Base-by-base conservation (phyloP, 1,140 invertebrate genomes). In the Tetramorium alpestre region DNA sequence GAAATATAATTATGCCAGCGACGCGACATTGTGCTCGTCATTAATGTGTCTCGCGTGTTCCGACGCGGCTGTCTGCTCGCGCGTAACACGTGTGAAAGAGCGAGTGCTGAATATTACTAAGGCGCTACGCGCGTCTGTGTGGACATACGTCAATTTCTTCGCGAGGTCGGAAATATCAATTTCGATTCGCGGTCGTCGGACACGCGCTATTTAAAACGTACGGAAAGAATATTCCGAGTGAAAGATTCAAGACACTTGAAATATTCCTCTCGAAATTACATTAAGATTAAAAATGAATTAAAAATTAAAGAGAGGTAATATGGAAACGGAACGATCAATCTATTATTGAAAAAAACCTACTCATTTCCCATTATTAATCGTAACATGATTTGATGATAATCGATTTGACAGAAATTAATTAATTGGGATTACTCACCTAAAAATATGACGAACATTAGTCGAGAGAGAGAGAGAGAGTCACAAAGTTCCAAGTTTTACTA, bases 1-100 rank as follows among this genome's bases (percentile, higher is more conserved):
- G 80, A 84, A 73, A 84, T 73, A 84, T 84, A 84, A 84, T 84
- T 84, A 84, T 62, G 54, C n/a, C 54, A 49, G 33, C 49, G 69
- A 62, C 80, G 80, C 69, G 80, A 62, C 67, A 38, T 73, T 49
- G 41, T 49, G 49, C 44, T 73, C 28, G 67, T 84, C 80, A 60
- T 84, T 84, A 84, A 84, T 38, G 54, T 75, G 54, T 49, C 69
- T 73, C 56, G 80, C 69, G 69, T 75, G 80, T 60, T 60, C 28
- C 80, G 69, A 38, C 41, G 69, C 67, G 58, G 7, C 69, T 70
- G 65, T 69, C 62, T 51, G 51, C 65, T 81, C 78, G 41, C 62
- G 60, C 47, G 25, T 73, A 28, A 4, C 41, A 38, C 51, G 25
- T 10, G 41, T 60, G 80, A 73, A 47, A 44, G 41, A 80, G 33